Percentiles rank a stretch among this genome's conserved stretches.
phyloP scores from a whole-genome alignment of 2,113 vertebrate genomes.

The Tauraco erythrolophus region DNA sequence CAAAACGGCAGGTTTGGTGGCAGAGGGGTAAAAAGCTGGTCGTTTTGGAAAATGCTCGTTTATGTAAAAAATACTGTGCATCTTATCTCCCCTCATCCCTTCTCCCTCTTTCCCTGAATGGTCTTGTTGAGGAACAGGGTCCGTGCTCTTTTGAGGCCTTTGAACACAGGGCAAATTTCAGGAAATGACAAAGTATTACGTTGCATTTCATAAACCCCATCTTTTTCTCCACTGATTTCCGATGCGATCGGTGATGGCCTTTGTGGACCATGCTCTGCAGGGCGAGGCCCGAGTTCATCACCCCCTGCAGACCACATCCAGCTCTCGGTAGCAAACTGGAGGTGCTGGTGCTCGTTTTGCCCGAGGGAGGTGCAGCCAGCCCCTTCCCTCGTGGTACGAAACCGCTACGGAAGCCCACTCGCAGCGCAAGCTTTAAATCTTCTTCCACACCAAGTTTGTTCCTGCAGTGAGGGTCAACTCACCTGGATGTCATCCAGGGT shows the following conservation, averaged over 20 bases:
- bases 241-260: neutral
- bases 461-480: slow-evolving; percentile 13
- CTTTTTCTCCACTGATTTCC: neutral
- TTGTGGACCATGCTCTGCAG: neutral
- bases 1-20: neutral
- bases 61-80: neutral
- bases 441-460: neutral
- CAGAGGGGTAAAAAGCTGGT: neutral
- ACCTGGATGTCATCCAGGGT: neutral
- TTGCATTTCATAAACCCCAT: neutral
- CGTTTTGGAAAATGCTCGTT: neutral
- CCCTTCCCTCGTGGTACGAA: neutral
- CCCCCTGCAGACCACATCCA: neutral
- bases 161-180: neutral
- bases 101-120: neutral
- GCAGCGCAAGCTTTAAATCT: neutral
- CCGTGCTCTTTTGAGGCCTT: neutral
- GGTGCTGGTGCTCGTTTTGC: neutral
- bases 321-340: neutral
- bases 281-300: neutral
- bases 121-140: neutral
- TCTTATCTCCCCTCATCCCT: neutral
- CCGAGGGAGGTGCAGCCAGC: neutral
- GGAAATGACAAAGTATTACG: neutral
- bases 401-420: neutral